Percentiles rank a stretch among this genome's conserved stretches.
phyloP scores from a whole-genome alignment of 1,140 invertebrate genomes.

The Brachionus plicatilis region DNA sequence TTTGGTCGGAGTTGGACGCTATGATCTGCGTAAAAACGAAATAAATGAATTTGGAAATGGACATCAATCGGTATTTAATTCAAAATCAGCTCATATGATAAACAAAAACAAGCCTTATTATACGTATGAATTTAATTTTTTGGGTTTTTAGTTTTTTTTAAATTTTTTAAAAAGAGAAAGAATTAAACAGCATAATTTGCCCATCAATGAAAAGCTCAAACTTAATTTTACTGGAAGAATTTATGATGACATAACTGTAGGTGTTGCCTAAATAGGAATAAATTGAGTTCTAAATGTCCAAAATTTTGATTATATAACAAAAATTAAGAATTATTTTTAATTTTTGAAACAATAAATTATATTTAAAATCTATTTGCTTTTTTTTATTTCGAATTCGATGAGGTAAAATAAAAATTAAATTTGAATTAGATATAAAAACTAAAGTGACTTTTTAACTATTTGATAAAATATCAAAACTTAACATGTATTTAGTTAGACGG shows the following conservation, averaged over 20 bases:
- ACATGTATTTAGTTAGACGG: too few species aligned
- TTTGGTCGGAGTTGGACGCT: constrained; percentile 37
- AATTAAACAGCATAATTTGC: constrained; percentile 20
- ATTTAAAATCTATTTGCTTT: not conserved
- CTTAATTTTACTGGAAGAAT: not conserved
- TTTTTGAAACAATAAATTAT: not conserved
- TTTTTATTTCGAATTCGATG: too few species aligned
- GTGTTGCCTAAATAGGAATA: not conserved
- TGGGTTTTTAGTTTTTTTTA: not conserved
- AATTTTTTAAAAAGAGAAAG: constrained; percentile 14
- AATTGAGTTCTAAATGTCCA: not conserved
- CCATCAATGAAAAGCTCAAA: not conserved
- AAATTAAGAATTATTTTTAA: not conserved
- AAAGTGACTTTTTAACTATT: too few species aligned
- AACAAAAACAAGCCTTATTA: not conserved
- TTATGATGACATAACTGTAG: not conserved
- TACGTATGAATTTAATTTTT: not conserved
- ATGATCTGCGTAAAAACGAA: not conserved
- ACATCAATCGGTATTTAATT: constrained; percentile 12
- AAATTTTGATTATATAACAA: not conserved
- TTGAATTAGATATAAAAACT: too few species aligned
- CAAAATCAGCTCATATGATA: constrained; percentile 1
- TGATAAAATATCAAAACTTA: too few species aligned
- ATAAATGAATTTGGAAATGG: constrained; percentile 20
- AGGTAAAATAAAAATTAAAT: too few species aligned